These are phyloP conservation scores for Leptobrachium leishanense DNA, from an alignment of 2,113 vertebrate species.

Conservation along the genomic window DNA sequence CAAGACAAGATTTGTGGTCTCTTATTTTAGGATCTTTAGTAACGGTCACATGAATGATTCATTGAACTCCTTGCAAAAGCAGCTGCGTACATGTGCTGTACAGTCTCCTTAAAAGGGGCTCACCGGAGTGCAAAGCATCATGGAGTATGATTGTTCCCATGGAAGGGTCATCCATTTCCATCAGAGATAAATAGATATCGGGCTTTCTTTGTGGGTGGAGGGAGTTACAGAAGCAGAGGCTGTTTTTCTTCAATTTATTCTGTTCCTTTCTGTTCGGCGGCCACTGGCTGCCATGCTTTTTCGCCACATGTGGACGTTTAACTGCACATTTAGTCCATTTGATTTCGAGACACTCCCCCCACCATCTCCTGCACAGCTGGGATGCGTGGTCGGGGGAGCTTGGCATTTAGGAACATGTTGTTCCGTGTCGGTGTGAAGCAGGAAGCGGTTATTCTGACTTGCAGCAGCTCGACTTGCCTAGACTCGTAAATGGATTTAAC, in stretches of 20 bases:
- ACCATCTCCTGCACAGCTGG: conserved; percentile 60
- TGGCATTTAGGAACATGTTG: conserved; percentile 61
- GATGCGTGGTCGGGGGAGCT: conserved; percentile 40
- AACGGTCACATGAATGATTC: conserved; percentile 14
- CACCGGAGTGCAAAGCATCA: not conserved
- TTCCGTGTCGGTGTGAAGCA: conserved; percentile 58
- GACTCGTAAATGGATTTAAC: conserved; percentile 39
- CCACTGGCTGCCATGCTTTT: too few relatives aligned
- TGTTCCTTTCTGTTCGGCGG: too few relatives aligned
- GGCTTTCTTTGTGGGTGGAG: too few relatives aligned
- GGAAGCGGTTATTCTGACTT: conserved; percentile 65
- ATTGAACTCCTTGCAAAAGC: not conserved
- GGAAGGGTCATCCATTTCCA: conserved; percentile 46
- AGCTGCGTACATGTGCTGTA: not conserved
- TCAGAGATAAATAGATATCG: conserved; percentile 38
- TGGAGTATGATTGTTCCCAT: not conserved
- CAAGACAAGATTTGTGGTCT: not conserved
- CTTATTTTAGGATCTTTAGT: not conserved
- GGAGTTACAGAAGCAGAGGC: too few relatives aligned
- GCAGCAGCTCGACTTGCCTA: conserved; percentile 56
- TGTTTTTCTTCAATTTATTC: too few relatives aligned
- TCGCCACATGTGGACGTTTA: too few relatives aligned
- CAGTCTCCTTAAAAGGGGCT: not conserved
- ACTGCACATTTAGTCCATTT: too few relatives aligned
- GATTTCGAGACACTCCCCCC: too few relatives aligned